Conservation (phyloP, 2,113 vertebrate genomes). For the Perca flavescens region DNA sequence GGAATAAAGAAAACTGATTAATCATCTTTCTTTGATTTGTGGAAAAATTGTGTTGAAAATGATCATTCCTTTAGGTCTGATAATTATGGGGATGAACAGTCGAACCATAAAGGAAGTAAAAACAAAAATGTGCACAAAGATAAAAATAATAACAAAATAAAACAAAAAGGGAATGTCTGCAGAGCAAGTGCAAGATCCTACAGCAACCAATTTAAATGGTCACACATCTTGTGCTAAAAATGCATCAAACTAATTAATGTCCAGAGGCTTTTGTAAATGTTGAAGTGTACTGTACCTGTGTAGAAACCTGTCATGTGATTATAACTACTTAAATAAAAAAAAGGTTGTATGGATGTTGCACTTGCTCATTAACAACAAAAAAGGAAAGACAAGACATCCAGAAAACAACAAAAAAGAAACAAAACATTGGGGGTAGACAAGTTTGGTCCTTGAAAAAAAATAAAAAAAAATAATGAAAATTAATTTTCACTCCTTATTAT, state of each 20-base stretch:
- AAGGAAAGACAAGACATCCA: conserved; percentile 42
- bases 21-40: conserved; percentile 10
- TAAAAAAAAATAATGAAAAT: not conserved
- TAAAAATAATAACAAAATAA: conserved; percentile 49
- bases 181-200: conserved; percentile 71
- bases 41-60: not conserved
- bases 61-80: not conserved
- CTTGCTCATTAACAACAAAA: conserved; percentile 80
- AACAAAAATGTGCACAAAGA: conserved; percentile 52
- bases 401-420: conserved; percentile 37
- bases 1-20: conserved; percentile 5
- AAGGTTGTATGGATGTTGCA: conserved; percentile 79
- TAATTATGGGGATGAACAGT: conserved; percentile 27
- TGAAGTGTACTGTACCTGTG: not conserved
- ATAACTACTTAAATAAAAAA: not conserved
- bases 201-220: not conserved
- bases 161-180: conserved; percentile 50
- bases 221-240: not conserved
- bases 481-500: not conserved
- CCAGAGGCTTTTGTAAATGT: not conserved
- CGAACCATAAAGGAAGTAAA: conserved; percentile 37
- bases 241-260: not conserved
- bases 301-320: not conserved
- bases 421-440: conserved; percentile 49
- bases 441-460: conserved; percentile 75